phyloP scores from a whole-genome alignment of 2,797 vertebrate species.

The Malacoraja senta region DNA sequence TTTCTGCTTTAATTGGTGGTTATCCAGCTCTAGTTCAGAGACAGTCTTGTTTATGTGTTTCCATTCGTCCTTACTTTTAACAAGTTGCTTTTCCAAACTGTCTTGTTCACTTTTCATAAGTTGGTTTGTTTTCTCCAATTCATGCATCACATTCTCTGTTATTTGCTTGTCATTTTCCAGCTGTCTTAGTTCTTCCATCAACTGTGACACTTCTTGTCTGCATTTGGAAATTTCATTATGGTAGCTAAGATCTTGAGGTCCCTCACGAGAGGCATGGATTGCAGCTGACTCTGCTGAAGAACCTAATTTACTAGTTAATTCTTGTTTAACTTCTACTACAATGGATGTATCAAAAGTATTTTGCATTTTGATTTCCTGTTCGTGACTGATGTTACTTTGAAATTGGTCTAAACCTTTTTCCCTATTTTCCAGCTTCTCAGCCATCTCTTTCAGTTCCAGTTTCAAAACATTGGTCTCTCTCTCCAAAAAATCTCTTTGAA shows the following conservation, averaged over 20 bases:
- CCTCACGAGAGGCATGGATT: not conserved
- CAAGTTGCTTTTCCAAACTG: conserved; percentile 61
- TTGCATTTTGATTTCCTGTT: not conserved
- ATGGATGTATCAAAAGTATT: not conserved
- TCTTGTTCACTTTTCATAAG: conserved; percentile 50
- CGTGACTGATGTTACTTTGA: not conserved
- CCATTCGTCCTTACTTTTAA: conserved; percentile 57
- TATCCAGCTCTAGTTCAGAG: conserved; percentile 45
- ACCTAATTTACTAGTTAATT: not conserved
- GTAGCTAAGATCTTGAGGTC: not conserved
- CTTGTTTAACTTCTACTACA: not conserved
- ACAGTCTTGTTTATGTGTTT: conserved; percentile 51
- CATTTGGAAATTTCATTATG: conserved; percentile 45
- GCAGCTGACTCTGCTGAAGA: not conserved
- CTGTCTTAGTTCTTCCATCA: conserved; percentile 50
- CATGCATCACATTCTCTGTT: conserved; percentile 46
- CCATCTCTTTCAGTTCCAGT: conserved; percentile 49
- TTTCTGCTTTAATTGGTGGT: conserved; percentile 58
- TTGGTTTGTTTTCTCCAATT: not conserved
- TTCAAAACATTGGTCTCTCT: conserved; percentile 62
- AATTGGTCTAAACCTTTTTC: conserved; percentile 41
- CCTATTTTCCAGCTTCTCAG: conserved; percentile 46
- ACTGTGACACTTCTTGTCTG: conserved; percentile 49
- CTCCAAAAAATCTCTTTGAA: conserved; percentile 64
- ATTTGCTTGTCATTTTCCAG: conserved; percentile 50